Evolutionary conservation across 92 coral and sea anemone species (phyloP), one percentile per base, ranked within the genome.

Genomic region (Epizoanthus scotinus): DNA sequence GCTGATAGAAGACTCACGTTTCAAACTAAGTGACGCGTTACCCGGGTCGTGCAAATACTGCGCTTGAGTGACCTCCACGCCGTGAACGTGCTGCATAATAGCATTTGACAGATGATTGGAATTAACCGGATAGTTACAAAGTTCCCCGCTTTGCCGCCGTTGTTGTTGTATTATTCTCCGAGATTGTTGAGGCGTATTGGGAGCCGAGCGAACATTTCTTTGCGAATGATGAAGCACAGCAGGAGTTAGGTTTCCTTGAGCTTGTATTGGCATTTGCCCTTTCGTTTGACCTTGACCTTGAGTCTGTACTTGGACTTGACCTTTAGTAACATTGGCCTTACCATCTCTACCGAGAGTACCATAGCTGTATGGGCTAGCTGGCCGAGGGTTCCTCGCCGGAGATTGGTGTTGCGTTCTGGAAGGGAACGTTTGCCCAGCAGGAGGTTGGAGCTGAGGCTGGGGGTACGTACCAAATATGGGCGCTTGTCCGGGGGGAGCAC

Each of bases 301-400:
- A 36, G 68, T 28, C 66, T 38, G 81, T 13, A 57, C 12, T n/a
- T 75, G 81, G 2, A 67, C 81, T 3, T 75, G 44, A 2, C 15
- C 38, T n/a, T 59, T 54, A 44, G 52, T 47, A 47, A 47, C 12
- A 12, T 56, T 38, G 8, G 57, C 58, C 21, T 59, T 38, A 38
- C 12, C 67, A 22, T 75, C 81, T 36, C 57, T 75, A 75, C 68
- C 81, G 25, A 22, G 3, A 57, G 53, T 22, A 22, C 68, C 49
- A 21, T 75, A 75, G 36, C 15, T 75, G 68, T 75, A 75, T 18
- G 81, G 81, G 59, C 81, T 59, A 22, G 68, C 20, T 38, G 81
- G 81, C 67, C 68, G 58, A 2, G 79, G 24, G 8, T 73, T 62
- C 58, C 65, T 56, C 42, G 59, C 81, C 17, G 81, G 81, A 18